Base-by-base conservation (phyloP, 2,797 vertebrate species). In the Eptatretus atami region DNA sequence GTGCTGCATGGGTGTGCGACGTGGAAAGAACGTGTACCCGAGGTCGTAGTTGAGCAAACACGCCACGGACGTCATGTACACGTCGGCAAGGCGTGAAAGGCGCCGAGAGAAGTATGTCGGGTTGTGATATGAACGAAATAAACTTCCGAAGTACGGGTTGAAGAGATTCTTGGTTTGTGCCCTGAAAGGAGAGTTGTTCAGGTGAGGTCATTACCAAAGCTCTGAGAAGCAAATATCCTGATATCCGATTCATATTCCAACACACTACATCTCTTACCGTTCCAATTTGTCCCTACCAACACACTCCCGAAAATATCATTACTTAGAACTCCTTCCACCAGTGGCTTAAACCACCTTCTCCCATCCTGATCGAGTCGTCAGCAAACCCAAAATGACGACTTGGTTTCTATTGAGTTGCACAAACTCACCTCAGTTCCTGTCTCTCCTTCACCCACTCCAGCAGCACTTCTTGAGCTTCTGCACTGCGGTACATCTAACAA, bases 91-190 rank as follows among this genome's bases (percentile, higher is more conserved):
- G 12, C 81, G 77, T 65, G 76, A 77, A 53, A 83, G 76, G 1
- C 79, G 79, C 5, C 81, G 72, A 65, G 80, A 82, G 72, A 83
- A 83, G 72, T 82, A 83, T 14, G 79, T 82, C 63, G 81, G 81
- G 69, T 83, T 83, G 74, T 83, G 80, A 68, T 77, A 80, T 0
- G 80, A 82, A 54, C 80, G 69, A 72, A 83, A 83, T 70, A 83
- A 81, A 74, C 81, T 83, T 64, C 81, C 81, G 10, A 82, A 82
- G 66, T 82, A 78, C 53, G 81, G 79, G 73, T 83, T 83, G 74
- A 82, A 82, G 63, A 82, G 65, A 73, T 83, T 83, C 75, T 83
- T 83, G 2, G 77, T 78, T 71, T 79, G 73, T 9, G 74, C 75
- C 69, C 81, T 82, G 69, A 15, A 61, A 61, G 31, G 31, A 44